Conservation (phyloP, 92 coral and sea anemone genomes). For the Parazoanthus swiftii region DNA sequence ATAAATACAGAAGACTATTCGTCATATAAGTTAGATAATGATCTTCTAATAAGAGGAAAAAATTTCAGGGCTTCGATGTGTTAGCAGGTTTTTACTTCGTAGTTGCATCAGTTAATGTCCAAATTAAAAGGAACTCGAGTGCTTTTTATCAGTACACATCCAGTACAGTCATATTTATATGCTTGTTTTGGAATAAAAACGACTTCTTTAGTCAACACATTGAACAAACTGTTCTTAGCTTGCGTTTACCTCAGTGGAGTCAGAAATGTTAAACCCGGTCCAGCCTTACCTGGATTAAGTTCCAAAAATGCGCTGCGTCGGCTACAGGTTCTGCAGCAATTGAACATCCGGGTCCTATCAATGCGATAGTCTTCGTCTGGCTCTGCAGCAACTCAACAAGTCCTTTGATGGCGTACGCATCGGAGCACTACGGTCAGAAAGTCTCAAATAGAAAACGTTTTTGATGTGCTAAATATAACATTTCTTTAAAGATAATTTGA, state of each 20-base stretch:
- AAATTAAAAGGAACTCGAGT: too few relatives aligned
- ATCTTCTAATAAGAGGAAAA: too few relatives aligned
- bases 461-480: not conserved
- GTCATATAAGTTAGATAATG: too few relatives aligned
- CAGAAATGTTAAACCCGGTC: not conserved
- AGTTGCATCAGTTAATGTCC: too few relatives aligned
- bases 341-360: slow-evolving; percentile 85
- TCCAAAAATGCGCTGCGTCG: slow-evolving; percentile 74
- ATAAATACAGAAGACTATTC: too few relatives aligned
- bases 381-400: slow-evolving; percentile 65
- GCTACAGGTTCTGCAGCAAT: slow-evolving; percentile 77
- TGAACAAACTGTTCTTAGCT: too few relatives aligned
- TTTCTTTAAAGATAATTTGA: too few relatives aligned
- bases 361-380: slow-evolving; percentile 45
- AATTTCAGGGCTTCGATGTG: too few relatives aligned
- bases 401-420: slow-evolving; percentile 74
- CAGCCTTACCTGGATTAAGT: slow-evolving; percentile 70
- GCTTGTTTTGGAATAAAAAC: too few relatives aligned
- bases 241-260: not conserved
- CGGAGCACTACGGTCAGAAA: slow-evolving; percentile 55
- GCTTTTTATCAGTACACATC: too few relatives aligned
- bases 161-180: too few relatives aligned
- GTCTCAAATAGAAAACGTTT: not conserved
- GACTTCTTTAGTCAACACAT: not conserved
- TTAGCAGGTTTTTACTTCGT: too few relatives aligned